A percentile compares a stretch with the other conserved stretches of the same genome.
Evolutionary conservation across 2,888 invertebrate species (phyloP).

Genomic region (Spodoptera exigua): DNA sequence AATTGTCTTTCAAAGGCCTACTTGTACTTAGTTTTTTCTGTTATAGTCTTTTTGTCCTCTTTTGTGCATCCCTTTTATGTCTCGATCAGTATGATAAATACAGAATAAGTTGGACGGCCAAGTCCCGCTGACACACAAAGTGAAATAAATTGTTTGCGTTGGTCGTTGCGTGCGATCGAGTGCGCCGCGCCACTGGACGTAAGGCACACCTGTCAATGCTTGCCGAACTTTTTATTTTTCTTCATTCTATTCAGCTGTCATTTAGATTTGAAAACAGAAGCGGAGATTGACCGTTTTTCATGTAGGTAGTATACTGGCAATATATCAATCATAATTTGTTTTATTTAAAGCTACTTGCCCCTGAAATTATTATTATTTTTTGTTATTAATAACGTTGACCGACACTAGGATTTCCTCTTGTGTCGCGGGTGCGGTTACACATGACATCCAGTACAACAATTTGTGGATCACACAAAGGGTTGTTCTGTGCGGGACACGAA

Average conservation of each 20-base stretch:
- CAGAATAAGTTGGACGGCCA: slow-evolving; percentile 37
- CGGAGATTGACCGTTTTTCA: slow-evolving; percentile 44
- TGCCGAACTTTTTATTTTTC: slow-evolving; percentile 64
- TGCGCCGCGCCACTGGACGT: slow-evolving; percentile 29
- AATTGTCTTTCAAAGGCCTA: too few relatives aligned
- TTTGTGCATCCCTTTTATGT: slow-evolving; percentile 27
- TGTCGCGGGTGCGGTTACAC: too few relatives aligned
- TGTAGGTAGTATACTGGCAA: slow-evolving; percentile 20
- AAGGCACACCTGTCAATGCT: slow-evolving; percentile 68
- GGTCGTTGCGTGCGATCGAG: slow-evolving; percentile 67
- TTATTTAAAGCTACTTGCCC: slow-evolving; percentile 4
- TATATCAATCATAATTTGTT: slow-evolving; percentile 51
- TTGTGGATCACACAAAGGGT: too few relatives aligned
- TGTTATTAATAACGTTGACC: too few relatives aligned
- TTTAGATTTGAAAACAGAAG: slow-evolving; percentile 48
- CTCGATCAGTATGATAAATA: slow-evolving; percentile 39
- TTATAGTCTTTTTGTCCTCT: neutral
- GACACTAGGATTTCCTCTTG: too few relatives aligned
- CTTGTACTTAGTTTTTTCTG: too few relatives aligned
- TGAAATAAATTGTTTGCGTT: slow-evolving; percentile 77
- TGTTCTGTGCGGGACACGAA: too few relatives aligned
- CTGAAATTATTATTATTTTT: too few relatives aligned
- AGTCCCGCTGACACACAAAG: slow-evolving; percentile 69
- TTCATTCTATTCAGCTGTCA: slow-evolving; percentile 53
- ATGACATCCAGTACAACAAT: too few relatives aligned